phyloP scores from a whole-genome alignment of 2,113 vertebrate genomes.

The Melozone crissalis region DNA sequence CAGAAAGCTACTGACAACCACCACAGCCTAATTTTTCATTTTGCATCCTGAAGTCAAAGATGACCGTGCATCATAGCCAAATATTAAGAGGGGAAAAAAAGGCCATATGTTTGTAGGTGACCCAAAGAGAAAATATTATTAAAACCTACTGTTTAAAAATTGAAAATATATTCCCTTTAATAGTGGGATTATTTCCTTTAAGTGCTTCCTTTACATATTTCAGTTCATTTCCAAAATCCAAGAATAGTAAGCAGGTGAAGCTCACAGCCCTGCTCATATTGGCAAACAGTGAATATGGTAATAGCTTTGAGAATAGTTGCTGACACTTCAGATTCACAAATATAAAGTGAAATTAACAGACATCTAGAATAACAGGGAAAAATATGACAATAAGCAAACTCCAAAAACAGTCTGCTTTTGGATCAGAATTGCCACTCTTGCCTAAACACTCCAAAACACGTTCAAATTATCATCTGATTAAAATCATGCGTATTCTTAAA shows the following conservation, averaged over 20 bases:
- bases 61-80: not conserved
- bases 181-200: not conserved
- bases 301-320: not conserved
- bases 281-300: not conserved
- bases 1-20: not conserved
- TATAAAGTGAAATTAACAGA: not conserved
- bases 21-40: not conserved
- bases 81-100: not conserved
- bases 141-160: not conserved
- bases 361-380: not conserved
- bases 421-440: not conserved
- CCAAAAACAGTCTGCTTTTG: not conserved
- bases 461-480: constrained; percentile 18
- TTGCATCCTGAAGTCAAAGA: not conserved
- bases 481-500: constrained; percentile 2
- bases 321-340: not conserved
- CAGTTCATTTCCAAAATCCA: not conserved
- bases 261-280: not conserved
- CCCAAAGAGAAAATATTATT: not conserved
- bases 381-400: not conserved
- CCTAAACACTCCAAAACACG: not conserved
- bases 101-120: not conserved
- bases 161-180: not conserved
- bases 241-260: not conserved
- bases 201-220: not conserved